These are phyloP conservation scores for Catocala nupta DNA, from an alignment of 2,888 invertebrate species.

Conservation along the genomic window DNA sequence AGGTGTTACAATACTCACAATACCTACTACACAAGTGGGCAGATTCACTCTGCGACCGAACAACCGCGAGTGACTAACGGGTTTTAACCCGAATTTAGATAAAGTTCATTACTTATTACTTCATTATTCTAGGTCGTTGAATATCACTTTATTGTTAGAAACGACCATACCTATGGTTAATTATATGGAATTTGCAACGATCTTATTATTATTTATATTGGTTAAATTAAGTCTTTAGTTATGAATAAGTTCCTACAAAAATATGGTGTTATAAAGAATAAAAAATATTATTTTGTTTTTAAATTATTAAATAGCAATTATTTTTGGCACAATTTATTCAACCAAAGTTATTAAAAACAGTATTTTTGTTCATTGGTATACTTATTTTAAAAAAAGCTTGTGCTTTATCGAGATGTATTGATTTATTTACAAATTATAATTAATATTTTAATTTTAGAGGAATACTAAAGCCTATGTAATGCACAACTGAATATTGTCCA, in stretches of 20 bases:
- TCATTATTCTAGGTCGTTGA: conserved; percentile 23
- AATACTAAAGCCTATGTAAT: no score
- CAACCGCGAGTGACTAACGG: conserved; percentile 66
- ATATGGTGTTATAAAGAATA: conserved; percentile 33
- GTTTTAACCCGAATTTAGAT: conserved; percentile 64
- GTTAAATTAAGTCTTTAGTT: conserved; percentile 7
- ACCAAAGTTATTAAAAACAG: conserved; percentile 49
- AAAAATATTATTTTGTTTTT: conserved; percentile 20
- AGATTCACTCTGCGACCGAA: conserved; percentile 43
- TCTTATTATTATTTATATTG: not conserved
- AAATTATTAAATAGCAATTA: conserved; percentile 28
- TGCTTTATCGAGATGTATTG: no score
- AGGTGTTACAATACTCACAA: conserved; percentile 48
- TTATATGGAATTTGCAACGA: conserved; percentile 9
- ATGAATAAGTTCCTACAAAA: conserved; percentile 46
- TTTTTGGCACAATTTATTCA: conserved; percentile 30
- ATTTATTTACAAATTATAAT: conserved; percentile 13
- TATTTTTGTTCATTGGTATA: conserved; percentile 20
- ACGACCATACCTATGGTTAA: conserved; percentile 27
- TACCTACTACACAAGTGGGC: conserved; percentile 51
- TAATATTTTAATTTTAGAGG: conserved; percentile 1
- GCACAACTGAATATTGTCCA: no score
- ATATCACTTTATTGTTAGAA: conserved; percentile 35
- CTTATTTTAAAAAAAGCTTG: no score
- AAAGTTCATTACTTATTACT: conserved; percentile 44